Evolutionary conservation across 2,797 vertebrate genomes (phyloP).

Genomic region (Aldrovandia affinis): DNA sequence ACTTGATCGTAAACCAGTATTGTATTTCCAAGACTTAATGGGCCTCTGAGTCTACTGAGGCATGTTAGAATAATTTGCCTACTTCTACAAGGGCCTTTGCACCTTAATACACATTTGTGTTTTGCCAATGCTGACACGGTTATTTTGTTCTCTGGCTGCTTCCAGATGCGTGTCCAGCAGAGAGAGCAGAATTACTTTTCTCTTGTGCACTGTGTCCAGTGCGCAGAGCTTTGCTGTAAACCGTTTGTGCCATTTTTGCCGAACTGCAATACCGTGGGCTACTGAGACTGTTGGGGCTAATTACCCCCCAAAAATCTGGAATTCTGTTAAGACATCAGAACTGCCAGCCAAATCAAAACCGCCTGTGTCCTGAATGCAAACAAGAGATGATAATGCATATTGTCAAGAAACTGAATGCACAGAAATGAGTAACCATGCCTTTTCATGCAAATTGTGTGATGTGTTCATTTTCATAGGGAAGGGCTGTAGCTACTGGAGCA

Average conservation of each 20-base stretch:
- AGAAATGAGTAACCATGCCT: not conserved
- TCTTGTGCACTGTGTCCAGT: not conserved
- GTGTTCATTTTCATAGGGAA: slow-evolving; percentile 38
- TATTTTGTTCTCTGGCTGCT: not conserved
- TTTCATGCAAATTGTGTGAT: not conserved
- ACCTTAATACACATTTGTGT: not conserved
- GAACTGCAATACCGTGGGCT: not conserved
- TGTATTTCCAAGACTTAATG: not conserved
- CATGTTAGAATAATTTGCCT: not conserved
- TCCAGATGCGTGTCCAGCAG: not conserved
- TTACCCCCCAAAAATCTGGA: not conserved
- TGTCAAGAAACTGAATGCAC: not conserved
- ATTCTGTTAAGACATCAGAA: not conserved
- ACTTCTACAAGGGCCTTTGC: not conserved
- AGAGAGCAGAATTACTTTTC: not conserved
- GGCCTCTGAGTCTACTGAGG: not conserved
- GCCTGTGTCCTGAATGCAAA: not conserved
- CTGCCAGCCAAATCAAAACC: not conserved
- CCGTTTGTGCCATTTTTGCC: not conserved
- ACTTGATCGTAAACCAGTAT: not conserved
- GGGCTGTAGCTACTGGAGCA: slow-evolving; percentile 36
- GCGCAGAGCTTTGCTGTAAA: not conserved
- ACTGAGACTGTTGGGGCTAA: not conserved
- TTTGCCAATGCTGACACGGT: not conserved
- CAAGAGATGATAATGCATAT: not conserved